Evolutionary conservation across 2,888 invertebrate species (phyloP).

Genomic region (Agriotes lineatus): DNA sequence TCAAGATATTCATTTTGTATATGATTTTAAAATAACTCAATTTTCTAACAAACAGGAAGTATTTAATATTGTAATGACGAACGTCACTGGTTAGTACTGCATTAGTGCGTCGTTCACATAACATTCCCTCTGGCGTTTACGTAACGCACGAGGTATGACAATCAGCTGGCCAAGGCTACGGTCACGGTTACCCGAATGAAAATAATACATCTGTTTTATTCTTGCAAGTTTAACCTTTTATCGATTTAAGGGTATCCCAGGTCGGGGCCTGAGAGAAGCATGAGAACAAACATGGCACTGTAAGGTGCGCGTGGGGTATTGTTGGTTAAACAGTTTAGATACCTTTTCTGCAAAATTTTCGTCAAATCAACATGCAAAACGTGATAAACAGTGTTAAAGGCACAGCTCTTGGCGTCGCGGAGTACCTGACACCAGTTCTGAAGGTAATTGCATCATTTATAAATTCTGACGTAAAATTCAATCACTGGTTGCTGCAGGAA

Average conservation of each 20-base stretch:
- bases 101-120: not conserved
- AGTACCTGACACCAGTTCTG: conserved; percentile 94
- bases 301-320: not conserved
- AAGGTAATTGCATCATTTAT: conserved; percentile 75
- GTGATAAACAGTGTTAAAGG: conserved; percentile 96
- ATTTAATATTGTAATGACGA: not conserved
- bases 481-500: conserved; percentile 73
- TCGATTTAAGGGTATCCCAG: conserved; percentile 6
- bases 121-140: not conserved
- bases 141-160: not conserved
- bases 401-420: conserved; percentile 94
- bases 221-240: not conserved
- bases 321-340: not conserved
- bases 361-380: conserved; percentile 85
- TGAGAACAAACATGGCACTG: not conserved
- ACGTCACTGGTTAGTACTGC: not conserved
- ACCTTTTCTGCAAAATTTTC: not conserved
- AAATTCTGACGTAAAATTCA: not conserved
- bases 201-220: too few species aligned
- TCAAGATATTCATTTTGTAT: too few species aligned
- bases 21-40: too few species aligned
- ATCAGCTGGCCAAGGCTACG: conserved; percentile 2
- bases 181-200: too few species aligned
- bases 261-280: not conserved
- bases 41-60: not conserved